Base-by-base conservation (phyloP, 2,797 vertebrate species). In the Eulemur albifrons region DNA sequence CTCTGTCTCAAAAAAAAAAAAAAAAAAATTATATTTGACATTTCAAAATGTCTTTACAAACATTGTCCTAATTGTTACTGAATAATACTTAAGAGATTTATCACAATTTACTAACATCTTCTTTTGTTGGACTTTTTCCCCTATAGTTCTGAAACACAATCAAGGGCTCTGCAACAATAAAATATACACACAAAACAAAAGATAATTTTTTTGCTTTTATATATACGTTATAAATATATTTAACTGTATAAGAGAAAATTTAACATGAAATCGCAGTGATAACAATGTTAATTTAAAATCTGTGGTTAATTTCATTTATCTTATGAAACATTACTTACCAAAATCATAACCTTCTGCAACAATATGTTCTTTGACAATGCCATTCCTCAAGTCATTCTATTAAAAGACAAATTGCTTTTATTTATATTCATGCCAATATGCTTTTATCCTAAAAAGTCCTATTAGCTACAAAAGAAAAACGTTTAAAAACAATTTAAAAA, bases 331-430 rank as follows among this genome's bases (percentile, higher is more conserved):
- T 80, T 80, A 99, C 99, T 99, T 97, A 99, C 99, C 99, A 98
- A 99, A 99, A 98, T 99, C 98, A 97, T 99, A 99, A 92, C 98
- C 99, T 79, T 98, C 95, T 93, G 98, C 98, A 97, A 98, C 89
- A 94, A 98, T 82, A 67, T 97, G 98, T 83, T 98, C 91, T 73
- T 98, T 90, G 15, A 99, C 99, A 98, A 99, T 98, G 95, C 99
- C 99, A 82, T 97, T 98, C 98, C 99, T 99, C 94, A 99, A 99
- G 93, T 97, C 98, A 96, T 14, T 96, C 99, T 99, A 97, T 76
- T 95, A 57, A 95, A 10, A 95, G 7, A 97, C 32, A 11, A n/a
- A 76, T 82, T 90, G 25, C 3, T 96, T 96, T 96, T 84, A 93
- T 87, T 96, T 95, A 82, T 35, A 84, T 72, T 81, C 43, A 87